Base-by-base conservation (phyloP, 2,888 invertebrate species). In the Ephialtes manifestator region DNA sequence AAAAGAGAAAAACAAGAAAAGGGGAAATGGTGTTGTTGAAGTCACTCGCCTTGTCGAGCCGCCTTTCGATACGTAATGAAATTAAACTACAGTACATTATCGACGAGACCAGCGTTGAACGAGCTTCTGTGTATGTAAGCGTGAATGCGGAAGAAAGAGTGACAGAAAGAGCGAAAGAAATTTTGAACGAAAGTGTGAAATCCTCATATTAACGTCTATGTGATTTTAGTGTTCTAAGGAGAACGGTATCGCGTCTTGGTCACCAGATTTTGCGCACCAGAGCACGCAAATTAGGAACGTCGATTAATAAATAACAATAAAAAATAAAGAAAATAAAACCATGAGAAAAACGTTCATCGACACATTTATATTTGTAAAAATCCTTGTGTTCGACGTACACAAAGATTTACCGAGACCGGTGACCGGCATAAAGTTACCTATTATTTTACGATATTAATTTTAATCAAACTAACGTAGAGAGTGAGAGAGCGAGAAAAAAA, bases 141-240 rank as follows among this genome's bases (percentile, higher is more conserved):
- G 81, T 81, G 51, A 20, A 65, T 67, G 81, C 53, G 68, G 24
- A 67, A 67, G 43, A 24, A 55, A 11, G 58, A 31, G 39, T 11
- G 51, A 70, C 39, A 60, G 63, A 43, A n/a, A n/a, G n/a, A n/a
- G n/a, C n/a, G n/a, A n/a, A n/a, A n/a, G n/a, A 72, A 46, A 72
- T 46, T 58, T 48, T 67, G 68, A 60, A 68, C 65, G 35, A 71
- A 71, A 51, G 48, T 75, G 63, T 48, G 63, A 67, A 65, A 70
- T 75, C 58, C 74, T 75, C 63, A 89, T 87, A 83, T 86, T 92
- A 92, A 92, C 90, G 91, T 93, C 91, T 92, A 93, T 93, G 93
- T 93, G 93, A 93, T 93, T 93, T 93, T 93, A 93, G 92, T 89
- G 84, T 88, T 87, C 85, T 92, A 92, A 93, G 92, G 88, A 86